Base-by-base conservation (phyloP, 2,888 invertebrate genomes). In the Cerastoderma edule region DNA sequence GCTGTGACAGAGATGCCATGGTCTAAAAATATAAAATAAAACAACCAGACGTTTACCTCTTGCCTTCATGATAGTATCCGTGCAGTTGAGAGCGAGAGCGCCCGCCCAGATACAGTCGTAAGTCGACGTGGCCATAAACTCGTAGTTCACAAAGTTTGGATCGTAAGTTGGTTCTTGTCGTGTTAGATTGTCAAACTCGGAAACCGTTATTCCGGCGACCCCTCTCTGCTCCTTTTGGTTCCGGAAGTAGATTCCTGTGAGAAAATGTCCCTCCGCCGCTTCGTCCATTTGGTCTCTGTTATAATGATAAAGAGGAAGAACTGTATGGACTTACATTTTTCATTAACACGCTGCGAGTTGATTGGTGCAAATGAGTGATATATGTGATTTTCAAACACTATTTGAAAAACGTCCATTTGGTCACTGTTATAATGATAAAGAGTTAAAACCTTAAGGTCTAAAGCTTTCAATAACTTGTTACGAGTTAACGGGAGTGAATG, bases 11-110 rank as follows among this genome's bases (percentile, higher is more conserved):
- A n/a, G n/a, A n/a, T n/a, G n/a, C n/a, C n/a, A n/a, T n/a, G n/a
- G n/a, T n/a, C n/a, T n/a, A n/a, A n/a, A n/a, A n/a, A n/a, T n/a
- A n/a, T n/a, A n/a, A 44, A 10, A 44, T 19, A 44, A 44, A 13
- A 19, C 44, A 19, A 10, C 44, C 44, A 44, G 44, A 19, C 10
- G 13, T 13, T 1, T 70, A 80, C 79, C 79, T 48, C 54, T 70
- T 63, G 69, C 56, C 22, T 35, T 50, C 35, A 80, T 50, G n/a
- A 64, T 30, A 10, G 44, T 56, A 24, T 65, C 56, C 1, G 81
- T 78, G 35, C 75, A 72, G 46, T 81, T 81, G 4, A 81, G 57
- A n/a, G 78, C 81, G 27, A 81, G 8, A 10, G 81, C 81, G 27
- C 72, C 28, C 2, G 67, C 75, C 81, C 81, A 81, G 0, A 75